These are phyloP conservation scores for Ginglymostoma cirratum DNA, from an alignment of 2,113 vertebrate genomes.

Conservation along the genomic window DNA sequence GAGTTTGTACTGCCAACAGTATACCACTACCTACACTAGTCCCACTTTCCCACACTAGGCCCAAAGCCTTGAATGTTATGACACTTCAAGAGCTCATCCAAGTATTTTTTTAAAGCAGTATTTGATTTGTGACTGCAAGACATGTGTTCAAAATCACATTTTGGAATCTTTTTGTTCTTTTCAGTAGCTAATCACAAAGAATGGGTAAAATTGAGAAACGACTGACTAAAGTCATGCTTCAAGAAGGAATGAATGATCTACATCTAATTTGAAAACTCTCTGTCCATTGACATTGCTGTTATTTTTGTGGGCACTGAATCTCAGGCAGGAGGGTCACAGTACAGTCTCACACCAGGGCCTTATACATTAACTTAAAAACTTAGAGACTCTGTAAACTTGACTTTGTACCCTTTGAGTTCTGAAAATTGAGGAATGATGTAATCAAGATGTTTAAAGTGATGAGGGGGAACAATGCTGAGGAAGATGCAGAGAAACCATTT, in stretches of 20 bases:
- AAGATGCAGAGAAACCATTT: background rate
- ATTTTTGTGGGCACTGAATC: background rate
- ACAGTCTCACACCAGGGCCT: background rate
- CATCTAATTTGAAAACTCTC: background rate
- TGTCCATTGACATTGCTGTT: background rate
- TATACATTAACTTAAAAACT: background rate
- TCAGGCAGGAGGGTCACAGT: background rate
- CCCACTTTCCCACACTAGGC: too few relatives aligned
- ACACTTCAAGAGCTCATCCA: too few relatives aligned
- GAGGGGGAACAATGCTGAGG: background rate
- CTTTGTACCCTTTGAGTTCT: background rate
- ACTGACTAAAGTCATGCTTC: background rate
- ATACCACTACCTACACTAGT: too few relatives aligned
- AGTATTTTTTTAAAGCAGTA: background rate
- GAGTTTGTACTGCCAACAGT: too few relatives aligned
- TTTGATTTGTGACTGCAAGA: background rate
- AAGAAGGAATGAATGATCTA: background rate
- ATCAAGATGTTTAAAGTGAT: background rate
- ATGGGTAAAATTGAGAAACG: background rate
- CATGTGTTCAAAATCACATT: background rate
- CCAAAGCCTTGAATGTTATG: too few relatives aligned
- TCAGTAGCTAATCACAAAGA: background rate
- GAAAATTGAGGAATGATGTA: background rate
- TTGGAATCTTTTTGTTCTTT: background rate
- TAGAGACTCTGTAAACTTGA: background rate